These are phyloP conservation scores for Blastomussa wellsi DNA, from an alignment of 92 coral and sea anemone species.

Conservation along the genomic window DNA sequence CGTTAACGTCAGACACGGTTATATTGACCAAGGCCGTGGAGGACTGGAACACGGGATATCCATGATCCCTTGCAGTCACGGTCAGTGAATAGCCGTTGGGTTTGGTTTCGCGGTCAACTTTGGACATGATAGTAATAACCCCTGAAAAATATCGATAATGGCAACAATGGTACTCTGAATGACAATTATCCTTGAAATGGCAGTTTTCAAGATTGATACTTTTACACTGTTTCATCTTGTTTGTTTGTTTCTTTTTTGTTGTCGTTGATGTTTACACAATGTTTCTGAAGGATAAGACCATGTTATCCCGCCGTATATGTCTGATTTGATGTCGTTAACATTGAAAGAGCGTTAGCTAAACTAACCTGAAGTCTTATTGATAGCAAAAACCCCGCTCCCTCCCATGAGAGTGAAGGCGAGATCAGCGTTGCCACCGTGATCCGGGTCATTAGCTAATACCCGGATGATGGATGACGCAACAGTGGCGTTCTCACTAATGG, in stretches of 20 bases:
- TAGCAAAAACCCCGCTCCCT: constrained; percentile 77
- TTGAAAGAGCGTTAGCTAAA: too few species aligned
- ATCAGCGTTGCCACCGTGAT: constrained; percentile 89
- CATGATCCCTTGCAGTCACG: constrained; percentile 89
- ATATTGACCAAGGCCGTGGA: constrained; percentile 79
- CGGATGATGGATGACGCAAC: constrained; percentile 65
- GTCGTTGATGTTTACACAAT: too few species aligned
- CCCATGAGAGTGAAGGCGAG: constrained; percentile 75
- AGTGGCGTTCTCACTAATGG: constrained; percentile 82
- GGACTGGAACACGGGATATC: constrained; percentile 78
- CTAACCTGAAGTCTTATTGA: constrained; percentile 83
- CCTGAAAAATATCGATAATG: constrained; percentile 60
- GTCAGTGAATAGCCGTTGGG: constrained; percentile 80
- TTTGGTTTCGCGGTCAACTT: constrained; percentile 86
- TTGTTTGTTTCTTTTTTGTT: too few species aligned
- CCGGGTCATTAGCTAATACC: constrained; percentile 88
- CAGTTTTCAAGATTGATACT: not conserved
- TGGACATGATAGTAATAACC: constrained; percentile 61
- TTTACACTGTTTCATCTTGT: too few species aligned
- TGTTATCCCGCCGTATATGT: too few species aligned
- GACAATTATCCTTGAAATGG: not conserved
- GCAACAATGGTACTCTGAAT: not conserved
- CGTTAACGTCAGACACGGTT: constrained; percentile 89
- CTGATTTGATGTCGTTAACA: too few species aligned
- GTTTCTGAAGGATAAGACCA: too few species aligned